Conservation (phyloP, 92 coral and sea anemone genomes). For the Porites evermanni region DNA sequence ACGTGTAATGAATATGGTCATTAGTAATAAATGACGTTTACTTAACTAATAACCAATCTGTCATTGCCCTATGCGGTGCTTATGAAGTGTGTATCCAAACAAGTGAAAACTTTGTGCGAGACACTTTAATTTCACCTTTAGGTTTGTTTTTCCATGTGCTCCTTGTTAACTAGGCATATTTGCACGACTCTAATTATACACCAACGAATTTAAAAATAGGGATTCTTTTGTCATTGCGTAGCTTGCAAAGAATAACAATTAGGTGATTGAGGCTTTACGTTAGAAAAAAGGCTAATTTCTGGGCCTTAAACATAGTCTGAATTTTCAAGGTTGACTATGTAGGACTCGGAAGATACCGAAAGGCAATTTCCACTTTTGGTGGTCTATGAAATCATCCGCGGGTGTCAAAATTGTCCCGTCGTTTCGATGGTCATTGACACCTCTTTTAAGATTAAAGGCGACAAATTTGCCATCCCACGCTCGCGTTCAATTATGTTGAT, state of each 20-base stretch:
- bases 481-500: not conserved
- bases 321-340: not conserved
- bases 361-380: not conserved
- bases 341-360: not conserved
- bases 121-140: constrained; percentile 10
- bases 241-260: not conserved
- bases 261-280: not conserved
- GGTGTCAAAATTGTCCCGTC: constrained; percentile 13
- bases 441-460: constrained; percentile 28
- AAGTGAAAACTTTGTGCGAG: not conserved
- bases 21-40: constrained; percentile 25
- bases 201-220: not conserved
- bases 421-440: constrained; percentile 29
- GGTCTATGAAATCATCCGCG: not conserved
- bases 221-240: constrained; percentile 1
- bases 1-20: constrained; percentile 41
- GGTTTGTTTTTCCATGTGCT: constrained; percentile 7
- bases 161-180: not conserved
- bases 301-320: too few species aligned
- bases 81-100: constrained; percentile 12
- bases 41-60: constrained; percentile 25
- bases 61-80: constrained; percentile 29
- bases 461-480: constrained; percentile 12
- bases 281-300: not conserved
- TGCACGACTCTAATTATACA: not conserved